Base-by-base conservation (phyloP, 2,797 vertebrate species). In the Bradypodion ventrale region DNA sequence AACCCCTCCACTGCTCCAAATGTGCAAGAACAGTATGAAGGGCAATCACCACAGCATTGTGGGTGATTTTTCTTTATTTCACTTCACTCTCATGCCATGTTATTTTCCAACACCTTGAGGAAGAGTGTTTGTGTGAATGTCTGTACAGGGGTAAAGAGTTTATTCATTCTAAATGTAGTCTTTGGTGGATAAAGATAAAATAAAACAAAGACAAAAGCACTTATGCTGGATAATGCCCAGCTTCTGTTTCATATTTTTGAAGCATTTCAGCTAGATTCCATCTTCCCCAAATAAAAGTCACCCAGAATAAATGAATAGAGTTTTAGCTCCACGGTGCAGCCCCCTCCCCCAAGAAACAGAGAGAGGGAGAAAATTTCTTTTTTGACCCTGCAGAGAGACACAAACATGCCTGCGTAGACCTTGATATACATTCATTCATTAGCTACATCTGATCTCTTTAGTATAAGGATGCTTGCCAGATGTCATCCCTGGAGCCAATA, bases 381-480 rank as follows among this genome's bases (percentile, higher is more conserved):
- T 40, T 59, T 32, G 35, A 15, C 27, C 69, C 60, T 25, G 0
- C 0, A 74, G 19, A 23, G 2, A 62, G 62, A 32, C 46, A 25
- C 7, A 2, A 0, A 32, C 60, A 63, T 29, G 7, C 83, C 70
- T 40, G 2, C 77, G 15, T 2, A 3, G 25, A 80, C 52, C 9
- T 74, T 40, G 2, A 29, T 66, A 1, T 1, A 0, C 21, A 70
- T 3, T 49, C 49, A 5, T 35, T 46, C 3, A 40, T 0, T 0
- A 0, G 49, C 25, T 7, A 37, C 27, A 8, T 1, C 19, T 83
- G 60, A 46, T 37, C 69, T 27, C 1, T 0, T 0, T 29, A 35
- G 15, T 70, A n/a, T n/a, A 78, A 44, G 42, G 40, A 37, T 42
- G 25, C 4, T 27, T 74, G 62, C 12, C 4, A 77, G 56, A 40